A percentile compares a stretch with the other conserved stretches of the same genome.
Conservation (phyloP, 2,113 vertebrate species). For the Muscicapa adusta region DNA sequence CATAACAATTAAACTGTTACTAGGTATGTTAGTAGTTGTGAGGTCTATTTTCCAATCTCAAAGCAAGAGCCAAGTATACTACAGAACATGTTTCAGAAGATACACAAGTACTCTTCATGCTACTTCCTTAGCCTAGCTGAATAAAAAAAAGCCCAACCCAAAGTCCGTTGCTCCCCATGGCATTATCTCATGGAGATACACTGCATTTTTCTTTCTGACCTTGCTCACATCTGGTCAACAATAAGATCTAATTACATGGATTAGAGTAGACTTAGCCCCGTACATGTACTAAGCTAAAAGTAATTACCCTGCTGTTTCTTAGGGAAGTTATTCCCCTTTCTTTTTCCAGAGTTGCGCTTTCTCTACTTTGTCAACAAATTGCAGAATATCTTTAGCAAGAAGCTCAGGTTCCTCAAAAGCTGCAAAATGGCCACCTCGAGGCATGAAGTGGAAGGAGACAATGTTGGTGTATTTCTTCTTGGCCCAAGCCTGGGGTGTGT, state of each 20-base stretch:
- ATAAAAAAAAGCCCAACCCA: neutral
- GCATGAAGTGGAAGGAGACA: slow-evolving; percentile 72
- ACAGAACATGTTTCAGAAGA: neutral
- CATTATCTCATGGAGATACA: neutral
- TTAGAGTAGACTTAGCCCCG: neutral
- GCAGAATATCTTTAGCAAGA: slow-evolving; percentile 70
- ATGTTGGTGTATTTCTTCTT: slow-evolving; percentile 68
- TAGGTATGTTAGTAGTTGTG: neutral
- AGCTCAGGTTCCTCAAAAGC: slow-evolving; percentile 76
- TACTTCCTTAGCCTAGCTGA: neutral
- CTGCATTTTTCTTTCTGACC: neutral
- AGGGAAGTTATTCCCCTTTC: neutral
- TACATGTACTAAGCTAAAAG: neutral
- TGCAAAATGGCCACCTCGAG: slow-evolving; percentile 72
- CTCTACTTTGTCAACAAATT: slow-evolving; percentile 70
- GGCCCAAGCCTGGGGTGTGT: slow-evolving; percentile 63
- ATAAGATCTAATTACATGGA: neutral
- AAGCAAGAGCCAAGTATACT: neutral
- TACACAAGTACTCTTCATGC: neutral
- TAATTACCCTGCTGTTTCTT: neutral
- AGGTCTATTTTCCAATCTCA: neutral
- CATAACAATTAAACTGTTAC: neutral
- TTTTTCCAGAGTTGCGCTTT: neutral
- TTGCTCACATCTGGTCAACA: neutral
- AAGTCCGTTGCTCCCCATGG: neutral